These are phyloP conservation scores for Drosophila ustulata DNA, from an alignment of 2,888 invertebrate genomes.

Conservation along the genomic window DNA sequence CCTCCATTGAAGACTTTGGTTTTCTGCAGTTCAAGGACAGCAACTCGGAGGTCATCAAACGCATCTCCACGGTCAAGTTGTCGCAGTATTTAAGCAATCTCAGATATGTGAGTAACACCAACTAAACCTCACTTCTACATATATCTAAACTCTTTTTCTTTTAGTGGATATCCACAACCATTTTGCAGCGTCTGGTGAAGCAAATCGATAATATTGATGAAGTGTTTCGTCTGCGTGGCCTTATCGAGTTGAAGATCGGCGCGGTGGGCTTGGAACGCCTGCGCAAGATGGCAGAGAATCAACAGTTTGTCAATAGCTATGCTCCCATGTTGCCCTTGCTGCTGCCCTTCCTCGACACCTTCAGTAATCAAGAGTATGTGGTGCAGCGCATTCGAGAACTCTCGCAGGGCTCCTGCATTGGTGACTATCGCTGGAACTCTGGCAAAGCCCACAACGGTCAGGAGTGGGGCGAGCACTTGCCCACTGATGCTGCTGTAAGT, in stretches of 20 bases:
- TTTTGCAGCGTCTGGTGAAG: conserved; percentile 90
- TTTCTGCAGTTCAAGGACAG: conserved; percentile 80
- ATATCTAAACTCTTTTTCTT: neutral
- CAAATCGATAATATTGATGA: conserved; percentile 91
- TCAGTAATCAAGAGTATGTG: conserved; percentile 94
- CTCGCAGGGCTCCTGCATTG: conserved; percentile 93
- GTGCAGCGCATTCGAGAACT: conserved; percentile 92
- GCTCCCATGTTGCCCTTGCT: conserved; percentile 86
- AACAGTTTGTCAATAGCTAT: conserved; percentile 83
- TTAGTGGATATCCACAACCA: conserved; percentile 94
- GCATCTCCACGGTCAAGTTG: conserved; percentile 87
- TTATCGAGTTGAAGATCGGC: conserved; percentile 89
- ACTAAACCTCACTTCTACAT: no score
- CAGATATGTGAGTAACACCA: conserved; percentile 87
- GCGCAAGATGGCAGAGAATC: conserved; percentile 89
- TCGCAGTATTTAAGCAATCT: conserved; percentile 93
- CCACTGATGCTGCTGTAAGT: conserved; percentile 93
- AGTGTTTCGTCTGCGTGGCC: conserved; percentile 89
- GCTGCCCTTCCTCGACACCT: conserved; percentile 92
- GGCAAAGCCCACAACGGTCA: conserved; percentile 91
- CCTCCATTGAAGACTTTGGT: conserved; percentile 82
- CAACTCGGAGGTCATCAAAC: conserved; percentile 84
- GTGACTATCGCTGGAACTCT: conserved; percentile 94
- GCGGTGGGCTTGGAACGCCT: conserved; percentile 90
- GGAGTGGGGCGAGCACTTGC: conserved; percentile 92